Evolutionary conservation across 2,888 invertebrate genomes (phyloP), one percentile per base, ranked within the genome.

Genomic region (Taenaris catops): DNA sequence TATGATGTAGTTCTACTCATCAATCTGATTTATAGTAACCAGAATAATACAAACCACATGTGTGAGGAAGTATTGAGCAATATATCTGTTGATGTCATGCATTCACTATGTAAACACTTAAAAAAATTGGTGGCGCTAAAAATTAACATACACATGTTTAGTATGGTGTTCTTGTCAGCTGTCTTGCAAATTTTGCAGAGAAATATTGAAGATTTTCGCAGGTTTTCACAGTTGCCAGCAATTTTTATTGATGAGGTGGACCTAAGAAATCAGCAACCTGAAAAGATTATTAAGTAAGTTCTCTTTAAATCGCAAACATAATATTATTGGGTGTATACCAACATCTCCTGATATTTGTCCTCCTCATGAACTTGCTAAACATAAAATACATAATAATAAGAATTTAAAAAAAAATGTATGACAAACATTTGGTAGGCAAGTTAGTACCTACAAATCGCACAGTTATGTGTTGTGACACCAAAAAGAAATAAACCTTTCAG

Each of bases 1-100:
- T 79, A 83, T 43, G 93, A 95, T 58, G 89, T 91, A 0, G 71
- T 91, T 4, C 66, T 93, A 19, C 71, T 94, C 6, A 69, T 96
- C 10, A 76, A 92, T n/a, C 83, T 93, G 48, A 79, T 95, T 27
- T 94, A 91, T 56, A 91, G 92, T 45, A 89, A 89, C 6, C 94
- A 95, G 35, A 59, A 66, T 6, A 80, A 87, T 19, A 56, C 88
- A 1, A 79, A 59, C 0, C 60, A 55, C 4, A 80, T 94, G 27
- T 80, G 90, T 0, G 70, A 86, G 6, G 72, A 71, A 14, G 78
- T 91, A 1, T 59, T 93, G 1, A 55, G 69, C 10, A 87, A 89
- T 54, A 65, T 87, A 17, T 76, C 87, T 0, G 53, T 58, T 1
- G 71, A 75, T 20, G 53, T 63, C 3, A 72, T 87, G 67, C 66